phyloP scores from a whole-genome alignment of 2,888 invertebrate species.

The Nesidiocoris tenuis region DNA sequence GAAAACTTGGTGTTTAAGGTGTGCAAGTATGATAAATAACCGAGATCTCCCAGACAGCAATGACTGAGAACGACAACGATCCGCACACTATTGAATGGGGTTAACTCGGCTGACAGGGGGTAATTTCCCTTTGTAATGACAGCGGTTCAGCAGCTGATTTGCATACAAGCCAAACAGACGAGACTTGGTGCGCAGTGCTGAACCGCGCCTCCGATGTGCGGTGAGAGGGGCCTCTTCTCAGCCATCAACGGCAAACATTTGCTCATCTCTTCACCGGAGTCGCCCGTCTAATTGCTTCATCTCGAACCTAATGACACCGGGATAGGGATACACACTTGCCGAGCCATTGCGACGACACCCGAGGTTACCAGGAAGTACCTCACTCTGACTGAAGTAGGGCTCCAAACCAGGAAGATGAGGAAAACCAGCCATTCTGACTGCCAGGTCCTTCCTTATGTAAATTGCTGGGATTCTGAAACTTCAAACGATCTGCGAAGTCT shows the following conservation, averaged over 20 bases:
- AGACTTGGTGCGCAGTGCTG: constrained; percentile 7
- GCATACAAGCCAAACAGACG: constrained; percentile 41
- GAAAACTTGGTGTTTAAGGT: too few relatives aligned
- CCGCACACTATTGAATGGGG: constrained; percentile 29
- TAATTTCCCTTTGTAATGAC: constrained; percentile 43
- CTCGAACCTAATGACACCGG: constrained; percentile 41
- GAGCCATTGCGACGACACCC: constrained; percentile 3
- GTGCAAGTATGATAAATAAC: too few relatives aligned
- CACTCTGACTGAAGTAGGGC: background rate
- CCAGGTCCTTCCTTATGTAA: background rate
- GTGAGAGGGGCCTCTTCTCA: constrained; percentile 19
- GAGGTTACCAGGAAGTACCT: constrained; percentile 16
- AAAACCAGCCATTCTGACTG: background rate
- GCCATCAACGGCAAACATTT: constrained; percentile 40
- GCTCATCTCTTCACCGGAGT: constrained; percentile 36
- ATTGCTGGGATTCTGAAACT: background rate
- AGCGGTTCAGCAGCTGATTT: constrained; percentile 40
- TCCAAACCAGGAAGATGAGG: background rate
- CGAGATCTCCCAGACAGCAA: background rate
- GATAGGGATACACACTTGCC: constrained; percentile 7
- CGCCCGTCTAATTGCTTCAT: constrained; percentile 38
- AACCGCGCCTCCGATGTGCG: background rate
- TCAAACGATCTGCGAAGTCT: background rate
- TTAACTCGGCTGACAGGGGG: constrained; percentile 29
- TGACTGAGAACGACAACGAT: background rate